Evolutionary conservation across 2,113 vertebrate species (phyloP).

Genomic region (Potamarius usumacintae): DNA sequence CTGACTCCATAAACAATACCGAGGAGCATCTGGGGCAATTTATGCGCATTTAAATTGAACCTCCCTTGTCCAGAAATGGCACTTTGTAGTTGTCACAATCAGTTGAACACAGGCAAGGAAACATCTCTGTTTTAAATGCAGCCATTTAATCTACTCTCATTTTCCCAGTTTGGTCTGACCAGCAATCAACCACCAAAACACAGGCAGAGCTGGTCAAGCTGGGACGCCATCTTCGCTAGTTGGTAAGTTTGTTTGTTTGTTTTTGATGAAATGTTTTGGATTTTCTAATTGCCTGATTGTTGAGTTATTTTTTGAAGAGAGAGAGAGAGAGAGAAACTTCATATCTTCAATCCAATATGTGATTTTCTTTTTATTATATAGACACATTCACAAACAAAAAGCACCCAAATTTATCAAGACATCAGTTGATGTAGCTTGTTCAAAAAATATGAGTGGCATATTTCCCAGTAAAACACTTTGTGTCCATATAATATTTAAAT

Average conservation of each 20-base stretch:
- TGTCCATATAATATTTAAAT: too few relatives aligned
- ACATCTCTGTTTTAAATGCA: constrained; percentile 46
- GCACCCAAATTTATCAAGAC: too few relatives aligned
- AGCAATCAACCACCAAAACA: neutral
- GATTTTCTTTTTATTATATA: too few relatives aligned
- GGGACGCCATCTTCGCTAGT: neutral
- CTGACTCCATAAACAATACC: constrained; percentile 43
- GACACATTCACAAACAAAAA: too few relatives aligned
- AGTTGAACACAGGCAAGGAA: constrained; percentile 47
- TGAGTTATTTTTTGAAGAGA: neutral
- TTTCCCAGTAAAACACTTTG: too few relatives aligned
- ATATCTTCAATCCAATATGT: too few relatives aligned
- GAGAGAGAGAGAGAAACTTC: neutral
- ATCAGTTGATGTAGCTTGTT: too few relatives aligned
- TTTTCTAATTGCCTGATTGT: neutral
- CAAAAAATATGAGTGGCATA: too few relatives aligned
- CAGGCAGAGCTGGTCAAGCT: neutral
- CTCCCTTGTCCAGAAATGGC: constrained; percentile 48
- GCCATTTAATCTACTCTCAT: neutral
- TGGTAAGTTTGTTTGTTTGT: neutral
- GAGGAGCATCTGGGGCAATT: constrained; percentile 50
- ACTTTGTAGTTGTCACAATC: constrained; percentile 59
- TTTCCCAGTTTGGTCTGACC: neutral
- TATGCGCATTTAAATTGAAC: constrained; percentile 55
- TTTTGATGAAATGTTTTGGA: neutral